A percentile compares a stretch with the other conserved stretches of the same genome.
Evolutionary conservation across 2,888 invertebrate species (phyloP).

Genomic region (Antheraea assamensis): DNA sequence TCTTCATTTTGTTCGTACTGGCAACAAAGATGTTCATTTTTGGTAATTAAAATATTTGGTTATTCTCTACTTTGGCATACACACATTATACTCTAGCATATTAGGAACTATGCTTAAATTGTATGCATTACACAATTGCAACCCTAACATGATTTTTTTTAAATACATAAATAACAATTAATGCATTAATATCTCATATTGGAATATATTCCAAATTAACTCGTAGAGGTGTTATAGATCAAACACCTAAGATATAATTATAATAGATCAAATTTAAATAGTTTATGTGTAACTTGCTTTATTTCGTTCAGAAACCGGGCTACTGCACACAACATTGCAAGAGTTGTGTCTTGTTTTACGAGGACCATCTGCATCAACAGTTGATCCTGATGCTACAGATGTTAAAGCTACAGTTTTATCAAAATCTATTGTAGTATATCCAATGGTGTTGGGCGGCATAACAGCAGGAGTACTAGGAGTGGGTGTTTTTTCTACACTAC

Average conservation of each 20-base stretch:
- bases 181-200: neutral
- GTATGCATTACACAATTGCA: neutral
- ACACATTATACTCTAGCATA: neutral
- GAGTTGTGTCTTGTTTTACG: conserved; percentile 93
- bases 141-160: neutral
- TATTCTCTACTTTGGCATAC: conserved; percentile 16
- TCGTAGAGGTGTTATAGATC: neutral
- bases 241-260: neutral
- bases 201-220: neutral
- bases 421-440: conserved; percentile 96
- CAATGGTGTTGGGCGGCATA: conserved; percentile 84
- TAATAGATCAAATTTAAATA: neutral
- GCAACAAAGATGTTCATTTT: neutral
- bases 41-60: conserved; percentile 18
- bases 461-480: conserved; percentile 45
- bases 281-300: conserved; percentile 33
- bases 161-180: neutral
- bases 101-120: neutral
- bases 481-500: conserved; percentile 58
- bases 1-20: neutral
- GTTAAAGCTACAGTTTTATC: conserved; percentile 95
- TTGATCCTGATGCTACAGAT: conserved; percentile 87
- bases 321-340: conserved; percentile 81
- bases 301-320: conserved; percentile 60
- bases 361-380: conserved; percentile 87